Percentiles rank a stretch among this genome's conserved stretches.
phyloP scores from a whole-genome alignment of 2,797 vertebrate species.

The Simalia tracyae region DNA sequence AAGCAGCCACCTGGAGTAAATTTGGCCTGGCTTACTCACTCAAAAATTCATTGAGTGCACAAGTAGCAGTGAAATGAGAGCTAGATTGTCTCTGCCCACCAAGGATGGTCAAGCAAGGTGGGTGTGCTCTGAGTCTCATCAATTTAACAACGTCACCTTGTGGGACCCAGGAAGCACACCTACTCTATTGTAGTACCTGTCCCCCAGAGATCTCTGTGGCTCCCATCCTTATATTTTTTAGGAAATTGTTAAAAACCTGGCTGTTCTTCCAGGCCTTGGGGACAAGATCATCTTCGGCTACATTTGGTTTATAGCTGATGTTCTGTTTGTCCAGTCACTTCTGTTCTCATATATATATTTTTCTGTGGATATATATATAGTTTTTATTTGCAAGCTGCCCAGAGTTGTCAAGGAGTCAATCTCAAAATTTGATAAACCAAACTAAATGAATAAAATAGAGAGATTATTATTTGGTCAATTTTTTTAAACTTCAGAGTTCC shows the following conservation, averaged over 20 bases:
- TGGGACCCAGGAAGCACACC: neutral
- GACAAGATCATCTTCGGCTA: neutral
- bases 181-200: neutral
- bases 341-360: too few species aligned
- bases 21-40: neutral
- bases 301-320: too few species aligned
- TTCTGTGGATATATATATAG: too few species aligned
- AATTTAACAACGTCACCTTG: neutral
- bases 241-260: too few species aligned
- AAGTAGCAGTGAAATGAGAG: neutral
- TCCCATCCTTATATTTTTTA: neutral
- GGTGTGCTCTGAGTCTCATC: neutral
- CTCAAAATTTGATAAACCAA: too few species aligned
- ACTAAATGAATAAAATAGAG: too few species aligned
- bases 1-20: neutral
- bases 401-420: too few species aligned
- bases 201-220: neutral
- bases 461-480: too few species aligned
- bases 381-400: too few species aligned
- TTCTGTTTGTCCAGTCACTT: too few species aligned
- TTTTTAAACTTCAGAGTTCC: too few species aligned
- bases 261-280: neutral
- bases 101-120: neutral
- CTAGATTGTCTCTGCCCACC: neutral
- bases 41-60: neutral